These are phyloP conservation scores for Iphiclides podalirius DNA, from an alignment of 2,888 invertebrate genomes.

Conservation along the genomic window DNA sequence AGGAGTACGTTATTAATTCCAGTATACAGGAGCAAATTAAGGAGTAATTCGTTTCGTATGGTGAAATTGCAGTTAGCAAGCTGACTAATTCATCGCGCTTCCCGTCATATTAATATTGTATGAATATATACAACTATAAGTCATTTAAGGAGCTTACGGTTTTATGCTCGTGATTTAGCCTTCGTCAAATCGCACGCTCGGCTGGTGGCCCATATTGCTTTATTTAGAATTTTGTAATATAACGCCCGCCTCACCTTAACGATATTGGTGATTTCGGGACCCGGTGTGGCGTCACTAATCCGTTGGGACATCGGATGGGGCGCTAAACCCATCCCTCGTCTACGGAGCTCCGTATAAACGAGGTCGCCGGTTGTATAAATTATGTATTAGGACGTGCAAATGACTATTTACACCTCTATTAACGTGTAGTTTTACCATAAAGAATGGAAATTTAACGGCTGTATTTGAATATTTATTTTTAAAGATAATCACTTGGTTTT, in stretches of 20 bases:
- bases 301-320: conserved; percentile 54
- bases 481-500: no score
- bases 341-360: conserved; percentile 12
- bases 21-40: no score
- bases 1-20: no score
- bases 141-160: conserved; percentile 8
- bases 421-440: not conserved
- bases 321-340: conserved; percentile 37
- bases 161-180: conserved; percentile 23
- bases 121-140: no score
- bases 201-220: conserved; percentile 54
- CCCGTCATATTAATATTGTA: no score
- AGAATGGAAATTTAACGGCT: not conserved
- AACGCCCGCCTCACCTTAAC: conserved; percentile 48
- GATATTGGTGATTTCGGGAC: conserved; percentile 44
- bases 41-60: no score
- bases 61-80: no score
- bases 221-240: conserved; percentile 62
- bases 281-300: conserved; percentile 61
- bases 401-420: not conserved
- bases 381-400: conserved; percentile 18
- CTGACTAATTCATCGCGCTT: no score
- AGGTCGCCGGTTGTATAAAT: conserved; percentile 22
- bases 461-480: not conserved
- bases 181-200: conserved; percentile 55